A percentile compares a stretch with the other conserved stretches of the same genome.
Conservation (phyloP, 2,113 vertebrate species). For the Otis tarda region DNA sequence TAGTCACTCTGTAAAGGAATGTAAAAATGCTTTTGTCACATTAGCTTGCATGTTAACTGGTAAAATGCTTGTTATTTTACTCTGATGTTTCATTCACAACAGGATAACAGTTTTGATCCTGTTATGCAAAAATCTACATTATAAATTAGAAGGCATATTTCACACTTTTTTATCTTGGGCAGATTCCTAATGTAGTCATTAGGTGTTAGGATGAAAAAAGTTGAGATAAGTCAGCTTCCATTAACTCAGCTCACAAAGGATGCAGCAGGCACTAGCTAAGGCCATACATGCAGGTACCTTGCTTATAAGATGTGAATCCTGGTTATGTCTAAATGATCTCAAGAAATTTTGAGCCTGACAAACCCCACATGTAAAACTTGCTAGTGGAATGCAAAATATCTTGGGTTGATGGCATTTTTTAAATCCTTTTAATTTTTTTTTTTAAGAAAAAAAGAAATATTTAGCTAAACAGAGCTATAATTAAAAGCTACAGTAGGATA, state of each 20-base stretch:
- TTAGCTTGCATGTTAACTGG: slow-evolving; percentile 37
- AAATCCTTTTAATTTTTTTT: no score
- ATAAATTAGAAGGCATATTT: slow-evolving; percentile 55
- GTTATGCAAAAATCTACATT: slow-evolving; percentile 69
- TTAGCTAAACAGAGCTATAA: neutral
- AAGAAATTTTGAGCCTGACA: neutral
- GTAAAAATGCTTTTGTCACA: slow-evolving; percentile 47
- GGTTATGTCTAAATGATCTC: neutral
- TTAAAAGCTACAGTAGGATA: neutral
- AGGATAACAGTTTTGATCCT: slow-evolving; percentile 62
- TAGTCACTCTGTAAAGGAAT: slow-evolving; percentile 42
- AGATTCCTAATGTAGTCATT: slow-evolving; percentile 33
- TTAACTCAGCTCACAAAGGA: neutral
- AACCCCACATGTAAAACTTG: neutral
- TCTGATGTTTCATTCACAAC: slow-evolving; percentile 51
- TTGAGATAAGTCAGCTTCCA: slow-evolving; percentile 19
- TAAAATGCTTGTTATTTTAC: slow-evolving; percentile 57
- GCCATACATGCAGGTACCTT: neutral
- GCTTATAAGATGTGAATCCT: neutral
- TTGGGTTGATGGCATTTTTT: neutral
- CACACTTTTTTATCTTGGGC: slow-evolving; percentile 51
- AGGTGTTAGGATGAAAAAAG: slow-evolving; percentile 40
- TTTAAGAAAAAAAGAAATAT: neutral
- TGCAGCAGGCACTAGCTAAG: neutral
- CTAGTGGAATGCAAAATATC: neutral